Base-by-base conservation (phyloP, 2,113 vertebrate genomes). In the Thamnaconus septentrionalis region DNA sequence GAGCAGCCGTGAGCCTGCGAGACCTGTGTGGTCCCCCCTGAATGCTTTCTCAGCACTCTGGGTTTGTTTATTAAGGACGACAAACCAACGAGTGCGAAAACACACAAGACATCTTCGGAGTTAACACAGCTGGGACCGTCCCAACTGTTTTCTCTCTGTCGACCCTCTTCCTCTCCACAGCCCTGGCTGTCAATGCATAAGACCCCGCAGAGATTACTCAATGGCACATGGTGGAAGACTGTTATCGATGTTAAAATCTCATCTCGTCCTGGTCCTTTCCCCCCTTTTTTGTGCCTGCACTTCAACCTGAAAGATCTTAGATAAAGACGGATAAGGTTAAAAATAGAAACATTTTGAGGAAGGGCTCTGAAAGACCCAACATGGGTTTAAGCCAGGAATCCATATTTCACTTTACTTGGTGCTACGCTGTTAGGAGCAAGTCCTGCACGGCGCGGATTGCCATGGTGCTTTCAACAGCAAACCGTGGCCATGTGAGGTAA, bases 41-140 rank as follows among this genome's bases (percentile, higher is more conserved):
- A 77, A 83, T 18, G 66, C 83, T 86, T 84, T 81, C 42, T 72
- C 78, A 86, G 80, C 59, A 59, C 0, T 59, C 62, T 8, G 7
- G 46, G 5, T 61, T 31, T 54, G 53, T 78, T 49, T 73, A 62
- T 81, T 69, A 82, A 70, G 69, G 65, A 80, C 64, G 59, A 72
- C 61, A 46, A 68, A 45, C 40, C 53, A 53, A 51, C 40, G 66
- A 74, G 67, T 40, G 49, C 18, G 71, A 62, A 46, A 69, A 74
- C 52, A 72, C 6, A 3, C 41, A 47, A 9, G 68, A 73, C 5
- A 61, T 71, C 62, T 73, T 18, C 49, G 47, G 51, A 84, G 81
- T 75, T 86, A 58, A 82, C 71, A 71, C 82, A 90, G 82, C 86
- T 89, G 89, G 74, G 69, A 74, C 48, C 76, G 55, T 45, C 61